Evolutionary conservation across 2,888 invertebrate genomes (phyloP), one percentile per base, ranked within the genome.

Genomic region (Cheiracanthium punctorium): DNA sequence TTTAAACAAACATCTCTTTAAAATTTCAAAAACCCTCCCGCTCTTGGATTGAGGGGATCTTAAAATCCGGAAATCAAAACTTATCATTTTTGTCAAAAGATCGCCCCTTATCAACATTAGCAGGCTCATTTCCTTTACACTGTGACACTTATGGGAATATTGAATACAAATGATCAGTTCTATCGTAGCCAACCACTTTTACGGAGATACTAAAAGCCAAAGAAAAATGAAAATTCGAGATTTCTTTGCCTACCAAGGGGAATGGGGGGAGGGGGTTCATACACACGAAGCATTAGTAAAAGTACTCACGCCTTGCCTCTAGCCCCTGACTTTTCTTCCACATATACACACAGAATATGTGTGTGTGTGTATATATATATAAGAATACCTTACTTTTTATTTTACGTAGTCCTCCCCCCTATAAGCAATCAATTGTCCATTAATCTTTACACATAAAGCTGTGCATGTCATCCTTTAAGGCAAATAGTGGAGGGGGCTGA

Each of bases 141-240:
- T 73, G 74, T 85, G 84, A 85, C 84, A 85, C 84, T 85, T 85
- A 85, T 85, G 84, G 77, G 84, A 79, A 85, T 74, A 29, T 73
- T 71, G 84, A 74, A 79, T 85, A 85, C 79, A 85, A 79, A 85
- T 85, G 84, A 85, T 85, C 73, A 72, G 69, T 79, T 82, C 75
- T 79, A 85, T 85, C 79, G 79, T 85, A 79, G 79, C 74, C 77
- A n/a, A 84, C 76, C 72, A 82, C 82, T 75, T 82, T 82, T 75
- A 75, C 82, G 82, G 75, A 82, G 82, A 82, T 82, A 75, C 75
- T 81, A 81, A 74, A 81, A 80, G 80, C 81, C 48, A 29, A 32
- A 81, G 79, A 79, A 71, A 24, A 58, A 82, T 75, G 67, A 74
- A 73, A 73, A 73, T 80, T 73, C 73, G 72, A 70, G 69, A 82